Base-by-base conservation (phyloP, 2,888 invertebrate genomes). In the Polydrusus pterygomalis region DNA sequence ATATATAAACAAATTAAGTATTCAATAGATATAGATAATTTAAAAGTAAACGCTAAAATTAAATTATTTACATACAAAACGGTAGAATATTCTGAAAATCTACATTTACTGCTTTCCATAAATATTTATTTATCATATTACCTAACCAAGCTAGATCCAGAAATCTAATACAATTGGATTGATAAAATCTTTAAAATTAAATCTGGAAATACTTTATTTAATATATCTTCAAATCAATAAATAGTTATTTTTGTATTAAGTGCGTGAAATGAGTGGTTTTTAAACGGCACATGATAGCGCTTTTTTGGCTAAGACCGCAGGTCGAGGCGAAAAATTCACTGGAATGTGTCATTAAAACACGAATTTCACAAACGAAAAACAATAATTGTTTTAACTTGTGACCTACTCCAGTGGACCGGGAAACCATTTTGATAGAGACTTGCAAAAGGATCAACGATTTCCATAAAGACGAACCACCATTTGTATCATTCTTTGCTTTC, bases 101-200 rank as follows among this genome's bases (percentile, higher is more conserved):
- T n/a, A 43, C 43, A n/a, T 47, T 17, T 47, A 47, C 47, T 17
- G 8, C 17, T 47, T 47, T 17, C 0, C 17, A 47, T 47, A 47
- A 47, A 47, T 17, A 47, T 47, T 47, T 47, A 47, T 47, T 47
- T 17, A 47, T 47, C 47, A 47, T 47, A 47, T 47, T 47, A 47
- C 47, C 47, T 47, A 47, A 47, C 47, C 17, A 47, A 17, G 47
- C 5, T 47, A 15, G 15, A 47, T 17, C 15, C 8, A 47, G 47
- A 47, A 43, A 17, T 17, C 17, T 8, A 47, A 47, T 47, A 15
- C 0, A 47, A 47, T 17, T 17, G 1, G 5, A 47, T 6, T 17
- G n/a, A 47, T 17, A 47, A n/a, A 47, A 45, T n/a, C n/a, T n/a
- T 13, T 45, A n/a, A 13, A 2, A 45, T n/a, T n/a, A n/a, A n/a